phyloP scores from a whole-genome alignment of 2,113 vertebrate genomes.

The Zosterops pallidus region DNA sequence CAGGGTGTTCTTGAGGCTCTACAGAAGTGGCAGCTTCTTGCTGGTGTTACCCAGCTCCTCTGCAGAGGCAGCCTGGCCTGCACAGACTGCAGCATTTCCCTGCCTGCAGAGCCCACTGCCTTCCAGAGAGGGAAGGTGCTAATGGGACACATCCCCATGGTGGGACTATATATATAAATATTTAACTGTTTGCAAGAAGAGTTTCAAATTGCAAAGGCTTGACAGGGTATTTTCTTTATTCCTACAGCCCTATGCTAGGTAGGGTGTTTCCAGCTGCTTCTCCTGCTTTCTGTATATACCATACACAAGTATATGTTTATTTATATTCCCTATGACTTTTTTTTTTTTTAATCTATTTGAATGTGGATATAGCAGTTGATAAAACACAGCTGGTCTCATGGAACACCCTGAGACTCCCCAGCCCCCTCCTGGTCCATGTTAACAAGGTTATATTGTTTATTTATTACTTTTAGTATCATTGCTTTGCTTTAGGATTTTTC shows the following conservation, averaged over 20 bases:
- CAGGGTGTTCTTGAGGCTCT: background rate
- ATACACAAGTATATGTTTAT: background rate
- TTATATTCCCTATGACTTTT: background rate
- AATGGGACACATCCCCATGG: background rate
- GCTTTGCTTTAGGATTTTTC: background rate
- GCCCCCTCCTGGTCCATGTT: background rate
- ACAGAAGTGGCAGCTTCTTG: background rate
- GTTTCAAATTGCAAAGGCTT: background rate
- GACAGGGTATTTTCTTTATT: background rate
- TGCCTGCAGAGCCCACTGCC: background rate
- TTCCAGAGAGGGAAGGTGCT: background rate
- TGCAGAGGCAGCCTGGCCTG: background rate
- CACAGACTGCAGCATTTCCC: background rate
- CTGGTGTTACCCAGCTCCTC: background rate
- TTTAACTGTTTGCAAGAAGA: background rate
- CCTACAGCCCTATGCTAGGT: background rate
- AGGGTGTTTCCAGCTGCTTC: background rate
- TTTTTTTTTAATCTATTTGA: background rate
- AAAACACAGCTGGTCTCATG: background rate
- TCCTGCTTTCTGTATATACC: background rate
- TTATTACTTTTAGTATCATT: background rate
- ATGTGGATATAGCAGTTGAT: background rate
- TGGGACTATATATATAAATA: background rate
- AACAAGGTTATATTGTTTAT: background rate
- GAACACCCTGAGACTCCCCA: background rate